Conservation (phyloP, 2,797 vertebrate genomes). For the Lagocephalus sceleratus region DNA sequence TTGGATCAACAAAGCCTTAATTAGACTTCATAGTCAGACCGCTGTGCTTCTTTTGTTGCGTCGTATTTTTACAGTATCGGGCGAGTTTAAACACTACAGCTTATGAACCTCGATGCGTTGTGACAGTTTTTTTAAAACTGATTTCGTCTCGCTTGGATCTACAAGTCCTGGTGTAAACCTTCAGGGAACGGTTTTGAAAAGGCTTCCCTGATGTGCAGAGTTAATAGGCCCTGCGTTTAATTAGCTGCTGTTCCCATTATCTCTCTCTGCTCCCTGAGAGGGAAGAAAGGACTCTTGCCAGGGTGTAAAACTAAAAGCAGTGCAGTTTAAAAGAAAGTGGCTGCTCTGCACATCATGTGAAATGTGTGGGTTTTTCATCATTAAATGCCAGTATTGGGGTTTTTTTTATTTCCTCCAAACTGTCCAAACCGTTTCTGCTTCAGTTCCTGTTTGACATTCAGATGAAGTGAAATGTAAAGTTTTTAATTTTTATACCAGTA, state of each 20-base stretch:
- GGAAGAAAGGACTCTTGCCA: slow-evolving; percentile 23
- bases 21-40: not conserved
- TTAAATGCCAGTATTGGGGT: too few species aligned
- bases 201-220: slow-evolving; percentile 66
- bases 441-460: too few species aligned
- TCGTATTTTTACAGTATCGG: not conserved
- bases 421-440: too few species aligned
- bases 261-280: slow-evolving; percentile 47
- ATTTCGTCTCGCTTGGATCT: slow-evolving; percentile 48
- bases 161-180: slow-evolving; percentile 56
- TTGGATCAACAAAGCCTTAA: not conserved
- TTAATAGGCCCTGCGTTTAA: slow-evolving; percentile 66
- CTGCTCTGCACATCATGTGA: slow-evolving; percentile 4
- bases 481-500: too few species aligned
- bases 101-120: slow-evolving; percentile 10
- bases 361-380: not conserved
- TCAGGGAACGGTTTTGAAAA: slow-evolving; percentile 61
- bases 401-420: too few species aligned
- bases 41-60: not conserved
- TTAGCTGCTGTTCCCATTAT: slow-evolving; percentile 68
- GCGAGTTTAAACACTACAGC: not conserved
- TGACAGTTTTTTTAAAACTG: not conserved
- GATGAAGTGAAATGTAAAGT: too few species aligned
- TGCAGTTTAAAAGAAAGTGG: slow-evolving; percentile 30
- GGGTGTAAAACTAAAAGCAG: slow-evolving; percentile 36